These are phyloP conservation scores for Pelochelys cantorii DNA, from an alignment of 2,797 vertebrate genomes.

Conservation along the genomic window DNA sequence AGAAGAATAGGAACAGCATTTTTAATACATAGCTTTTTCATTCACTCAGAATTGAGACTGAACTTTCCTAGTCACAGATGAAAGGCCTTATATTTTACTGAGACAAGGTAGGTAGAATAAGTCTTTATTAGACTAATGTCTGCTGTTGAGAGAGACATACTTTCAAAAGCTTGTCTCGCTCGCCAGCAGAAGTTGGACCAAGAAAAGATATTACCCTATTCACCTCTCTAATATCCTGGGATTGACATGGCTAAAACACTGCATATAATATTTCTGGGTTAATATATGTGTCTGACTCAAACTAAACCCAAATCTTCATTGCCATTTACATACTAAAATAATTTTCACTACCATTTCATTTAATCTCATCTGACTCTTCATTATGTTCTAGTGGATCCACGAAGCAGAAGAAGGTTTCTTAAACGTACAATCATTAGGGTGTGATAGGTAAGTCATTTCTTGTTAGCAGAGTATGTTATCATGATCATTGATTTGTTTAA, in stretches of 20 bases:
- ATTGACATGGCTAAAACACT: background rate
- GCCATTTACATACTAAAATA: background rate
- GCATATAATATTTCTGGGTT: conserved; percentile 7
- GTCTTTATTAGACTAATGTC: background rate
- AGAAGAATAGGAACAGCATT: background rate
- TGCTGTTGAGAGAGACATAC: background rate
- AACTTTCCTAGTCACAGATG: conserved; percentile 40
- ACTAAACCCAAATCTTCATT: background rate
- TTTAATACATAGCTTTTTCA: background rate
- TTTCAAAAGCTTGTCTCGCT: background rate
- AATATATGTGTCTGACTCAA: conserved; percentile 20
- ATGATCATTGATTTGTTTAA: background rate
- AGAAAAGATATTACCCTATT: background rate
- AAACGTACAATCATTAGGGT: background rate
- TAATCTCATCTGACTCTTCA: background rate
- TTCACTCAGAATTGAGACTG: conserved; percentile 22
- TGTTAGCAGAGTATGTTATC: background rate
- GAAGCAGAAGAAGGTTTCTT: background rate
- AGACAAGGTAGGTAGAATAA: background rate
- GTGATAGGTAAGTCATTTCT: background rate
- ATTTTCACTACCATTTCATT: background rate
- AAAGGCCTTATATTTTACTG: conserved; percentile 13
- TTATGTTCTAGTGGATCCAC: background rate
- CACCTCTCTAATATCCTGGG: background rate
- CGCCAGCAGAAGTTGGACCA: background rate